A percentile compares a stretch with the other conserved stretches of the same genome.
These are phyloP conservation scores for Dascyllus trimaculatus DNA, from an alignment of 2,113 vertebrate genomes.

Conservation along the genomic window DNA sequence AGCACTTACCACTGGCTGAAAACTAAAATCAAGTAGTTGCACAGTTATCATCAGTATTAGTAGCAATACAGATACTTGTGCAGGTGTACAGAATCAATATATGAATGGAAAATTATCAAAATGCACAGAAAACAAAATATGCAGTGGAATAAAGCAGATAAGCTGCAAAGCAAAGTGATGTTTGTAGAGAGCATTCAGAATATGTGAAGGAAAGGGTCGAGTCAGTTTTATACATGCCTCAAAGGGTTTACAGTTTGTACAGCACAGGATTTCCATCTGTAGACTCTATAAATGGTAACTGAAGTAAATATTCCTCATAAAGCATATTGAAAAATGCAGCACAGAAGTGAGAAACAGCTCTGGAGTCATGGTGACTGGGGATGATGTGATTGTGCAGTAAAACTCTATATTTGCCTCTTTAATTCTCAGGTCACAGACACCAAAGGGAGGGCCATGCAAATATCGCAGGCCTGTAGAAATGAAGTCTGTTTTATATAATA, in stretches of 20 bases:
- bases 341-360: neutral
- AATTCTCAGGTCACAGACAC: slow-evolving; percentile 18
- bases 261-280: neutral
- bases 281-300: neutral
- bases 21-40: neutral
- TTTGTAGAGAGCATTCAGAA: too few relatives aligned
- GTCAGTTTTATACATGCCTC: too few relatives aligned
- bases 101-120: neutral
- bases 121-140: neutral
- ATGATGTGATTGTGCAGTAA: slow-evolving; percentile 10
- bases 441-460: slow-evolving; percentile 31
- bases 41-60: neutral
- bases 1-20: too few relatives aligned
- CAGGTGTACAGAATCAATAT: neutral
- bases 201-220: too few relatives aligned
- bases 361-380: neutral
- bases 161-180: too few relatives aligned
- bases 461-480: slow-evolving; percentile 15
- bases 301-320: neutral
- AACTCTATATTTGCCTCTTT: slow-evolving; percentile 33
- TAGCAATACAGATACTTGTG: too few relatives aligned
- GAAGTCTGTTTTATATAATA: slow-evolving; percentile 55
- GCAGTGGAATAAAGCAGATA: too few relatives aligned
- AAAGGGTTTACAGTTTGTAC: too few relatives aligned
- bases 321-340: neutral